Evolutionary conservation across 2,113 vertebrate species (phyloP).

Genomic region (Vidua chalybeata): DNA sequence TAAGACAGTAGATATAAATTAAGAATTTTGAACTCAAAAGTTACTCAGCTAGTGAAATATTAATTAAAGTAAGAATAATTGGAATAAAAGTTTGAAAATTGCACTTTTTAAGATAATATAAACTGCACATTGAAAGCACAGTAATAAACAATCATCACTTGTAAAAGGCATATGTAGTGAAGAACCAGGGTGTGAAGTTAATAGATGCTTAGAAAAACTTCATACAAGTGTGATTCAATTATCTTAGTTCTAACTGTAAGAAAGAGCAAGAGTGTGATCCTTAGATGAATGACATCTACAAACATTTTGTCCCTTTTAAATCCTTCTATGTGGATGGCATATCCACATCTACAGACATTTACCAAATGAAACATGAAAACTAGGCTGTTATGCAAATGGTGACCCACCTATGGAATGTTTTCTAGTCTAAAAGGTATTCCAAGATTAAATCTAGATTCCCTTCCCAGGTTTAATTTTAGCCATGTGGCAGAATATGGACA

Average conservation of each 20-base stretch:
- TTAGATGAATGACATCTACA: background rate
- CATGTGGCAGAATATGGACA: background rate
- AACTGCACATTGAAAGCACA: background rate
- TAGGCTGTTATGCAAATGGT: background rate
- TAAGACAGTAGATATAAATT: background rate
- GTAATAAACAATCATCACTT: background rate
- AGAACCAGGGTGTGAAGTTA: background rate
- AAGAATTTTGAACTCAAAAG: background rate
- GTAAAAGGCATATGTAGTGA: background rate
- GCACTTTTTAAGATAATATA: background rate
- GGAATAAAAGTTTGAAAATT: background rate
- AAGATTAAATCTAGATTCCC: background rate
- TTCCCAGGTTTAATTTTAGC: background rate
- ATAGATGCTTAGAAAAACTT: background rate
- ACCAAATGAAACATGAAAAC: background rate
- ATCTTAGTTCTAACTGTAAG: background rate
- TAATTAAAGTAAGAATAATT: background rate
- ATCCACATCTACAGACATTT: background rate
- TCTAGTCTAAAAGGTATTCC: background rate
- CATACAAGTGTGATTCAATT: background rate
- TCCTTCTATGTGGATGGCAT: background rate
- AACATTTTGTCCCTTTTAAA: background rate
- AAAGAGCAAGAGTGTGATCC: background rate
- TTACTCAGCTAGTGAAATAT: background rate
- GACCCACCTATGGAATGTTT: background rate